phyloP scores from a whole-genome alignment of 2,888 invertebrate genomes.

The Falcaria lacertinaria region DNA sequence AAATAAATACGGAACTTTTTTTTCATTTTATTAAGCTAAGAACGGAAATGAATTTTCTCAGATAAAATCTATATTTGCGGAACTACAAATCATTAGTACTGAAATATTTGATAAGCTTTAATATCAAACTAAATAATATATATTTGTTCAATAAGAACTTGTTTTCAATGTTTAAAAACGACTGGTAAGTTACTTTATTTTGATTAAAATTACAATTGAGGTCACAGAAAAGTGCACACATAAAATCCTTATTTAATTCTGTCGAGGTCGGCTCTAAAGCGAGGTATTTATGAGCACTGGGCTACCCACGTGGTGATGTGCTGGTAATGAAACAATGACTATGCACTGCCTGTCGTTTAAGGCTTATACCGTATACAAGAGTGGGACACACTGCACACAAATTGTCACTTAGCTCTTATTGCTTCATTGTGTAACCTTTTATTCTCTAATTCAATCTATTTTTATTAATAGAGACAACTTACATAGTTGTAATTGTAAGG shows the following conservation, averaged over 20 bases:
- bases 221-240: constrained; percentile 27
- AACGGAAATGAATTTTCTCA: too few relatives aligned
- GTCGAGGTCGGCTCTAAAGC: constrained; percentile 33
- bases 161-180: too few relatives aligned
- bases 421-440: not conserved
- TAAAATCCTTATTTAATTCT: constrained; percentile 35
- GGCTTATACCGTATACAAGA: not conserved
- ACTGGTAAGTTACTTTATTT: not conserved
- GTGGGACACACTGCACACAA: not conserved
- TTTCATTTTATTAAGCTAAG: too few relatives aligned
- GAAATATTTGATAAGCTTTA: too few relatives aligned
- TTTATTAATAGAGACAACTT: too few relatives aligned
- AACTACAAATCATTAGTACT: too few relatives aligned
- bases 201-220: constrained; percentile 25
- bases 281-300: constrained; percentile 39
- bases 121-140: too few relatives aligned
- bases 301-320: constrained; percentile 35
- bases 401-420: not conserved
- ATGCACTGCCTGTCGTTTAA: constrained; percentile 1
- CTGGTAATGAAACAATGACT: constrained; percentile 13
- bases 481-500: too few relatives aligned
- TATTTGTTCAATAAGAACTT: too few relatives aligned
- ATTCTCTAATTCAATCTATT: not conserved
- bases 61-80: too few relatives aligned
- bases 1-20: too few relatives aligned